phyloP scores from a whole-genome alignment of 2,797 vertebrate genomes.

The Dendrocincla fuliginosa region DNA sequence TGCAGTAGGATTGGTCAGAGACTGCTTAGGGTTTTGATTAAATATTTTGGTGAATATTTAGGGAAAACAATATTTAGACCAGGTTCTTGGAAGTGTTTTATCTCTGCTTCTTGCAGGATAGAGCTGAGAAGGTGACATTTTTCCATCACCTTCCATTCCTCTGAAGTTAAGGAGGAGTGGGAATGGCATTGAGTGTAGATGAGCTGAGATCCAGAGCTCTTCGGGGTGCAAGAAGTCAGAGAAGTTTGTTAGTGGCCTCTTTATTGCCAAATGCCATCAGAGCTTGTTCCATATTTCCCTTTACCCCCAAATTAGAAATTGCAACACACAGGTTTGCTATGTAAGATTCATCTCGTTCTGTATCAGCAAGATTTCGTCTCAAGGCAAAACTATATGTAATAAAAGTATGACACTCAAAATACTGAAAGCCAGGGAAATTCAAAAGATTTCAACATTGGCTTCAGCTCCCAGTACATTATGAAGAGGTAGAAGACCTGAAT shows the following conservation, averaged over 20 bases:
- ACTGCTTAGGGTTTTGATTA: background rate
- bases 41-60: background rate
- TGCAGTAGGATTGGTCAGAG: background rate
- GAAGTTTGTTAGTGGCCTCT: background rate
- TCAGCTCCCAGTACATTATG: background rate
- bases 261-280: background rate
- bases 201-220: background rate
- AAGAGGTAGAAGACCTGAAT: background rate
- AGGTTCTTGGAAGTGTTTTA: background rate
- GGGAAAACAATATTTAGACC: background rate
- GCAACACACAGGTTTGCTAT: background rate
- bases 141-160: background rate
- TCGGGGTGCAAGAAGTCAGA: background rate
- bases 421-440: background rate
- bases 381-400: background rate
- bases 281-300: background rate
- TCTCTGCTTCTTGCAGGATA: background rate
- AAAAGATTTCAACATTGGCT: background rate
- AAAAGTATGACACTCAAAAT: background rate
- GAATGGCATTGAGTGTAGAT: background rate
- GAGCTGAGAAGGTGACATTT: background rate
- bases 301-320: background rate
- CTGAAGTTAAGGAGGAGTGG: background rate
- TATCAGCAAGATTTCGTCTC: background rate
- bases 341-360: background rate